Conservation (phyloP, 2,113 vertebrate species). For the Colossoma macropomum region DNA sequence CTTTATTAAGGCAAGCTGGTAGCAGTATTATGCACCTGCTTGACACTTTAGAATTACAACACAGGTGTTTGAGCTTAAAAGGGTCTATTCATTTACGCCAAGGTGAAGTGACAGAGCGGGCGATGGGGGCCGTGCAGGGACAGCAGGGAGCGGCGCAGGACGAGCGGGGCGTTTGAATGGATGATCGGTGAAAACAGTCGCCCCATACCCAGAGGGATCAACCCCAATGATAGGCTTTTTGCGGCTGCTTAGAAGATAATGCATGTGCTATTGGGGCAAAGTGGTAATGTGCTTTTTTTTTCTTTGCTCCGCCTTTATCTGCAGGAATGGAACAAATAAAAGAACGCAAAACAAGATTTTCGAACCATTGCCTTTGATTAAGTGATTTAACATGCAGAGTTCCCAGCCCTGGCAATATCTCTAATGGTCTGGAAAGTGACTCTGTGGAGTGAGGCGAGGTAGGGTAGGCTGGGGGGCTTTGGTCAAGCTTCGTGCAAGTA, state of each 20-base stretch:
- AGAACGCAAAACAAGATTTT: slow-evolving; percentile 97
- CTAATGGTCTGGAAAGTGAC: slow-evolving; percentile 95
- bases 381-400: slow-evolving; percentile 95
- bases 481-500: slow-evolving; percentile 79
- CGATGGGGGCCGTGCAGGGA: slow-evolving; percentile 65
- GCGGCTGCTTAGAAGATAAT: slow-evolving; percentile 92
- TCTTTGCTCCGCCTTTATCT: slow-evolving; percentile 81
- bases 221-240: slow-evolving; percentile 82
- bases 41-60: slow-evolving; percentile 66
- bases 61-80: slow-evolving; percentile 58
- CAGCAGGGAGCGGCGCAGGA: slow-evolving; percentile 74
- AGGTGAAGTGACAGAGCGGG: slow-evolving; percentile 79
- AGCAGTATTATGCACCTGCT: slow-evolving; percentile 53
- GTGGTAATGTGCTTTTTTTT: slow-evolving; percentile 88
- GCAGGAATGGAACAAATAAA: slow-evolving; percentile 97
- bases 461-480: slow-evolving; percentile 43
- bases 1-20: slow-evolving; percentile 58
- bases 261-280: slow-evolving; percentile 83
- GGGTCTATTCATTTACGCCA: slow-evolving; percentile 64
- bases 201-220: slow-evolving; percentile 87
- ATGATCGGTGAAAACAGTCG: slow-evolving; percentile 81
- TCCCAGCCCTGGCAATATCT: slow-evolving; percentile 94
- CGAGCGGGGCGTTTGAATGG: slow-evolving; percentile 75
- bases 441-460: slow-evolving; percentile 66
- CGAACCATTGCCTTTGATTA: slow-evolving; percentile 99